Evolutionary conservation across 2,113 vertebrate species (phyloP).

Genomic region (Daubentonia madagascariensis): DNA sequence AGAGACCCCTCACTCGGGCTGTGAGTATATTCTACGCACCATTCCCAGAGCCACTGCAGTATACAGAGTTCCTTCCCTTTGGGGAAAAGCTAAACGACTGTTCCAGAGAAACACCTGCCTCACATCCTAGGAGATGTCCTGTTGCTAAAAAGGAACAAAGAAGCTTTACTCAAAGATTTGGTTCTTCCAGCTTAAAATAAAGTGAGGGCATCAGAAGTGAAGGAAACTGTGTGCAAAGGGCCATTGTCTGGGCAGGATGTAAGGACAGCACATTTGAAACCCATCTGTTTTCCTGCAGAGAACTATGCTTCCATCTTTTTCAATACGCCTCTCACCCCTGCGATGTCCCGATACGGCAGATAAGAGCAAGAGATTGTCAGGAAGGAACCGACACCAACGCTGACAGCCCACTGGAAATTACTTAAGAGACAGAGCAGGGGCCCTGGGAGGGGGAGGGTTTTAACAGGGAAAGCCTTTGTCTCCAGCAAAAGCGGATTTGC

Average conservation of each 20-base stretch:
- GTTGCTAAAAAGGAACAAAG: slow-evolving; percentile 9
- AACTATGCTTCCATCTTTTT: background rate
- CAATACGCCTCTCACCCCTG: background rate
- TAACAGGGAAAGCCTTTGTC: background rate
- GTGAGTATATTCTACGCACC: background rate
- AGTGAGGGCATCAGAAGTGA: background rate
- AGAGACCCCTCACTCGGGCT: background rate
- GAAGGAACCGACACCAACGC: background rate
- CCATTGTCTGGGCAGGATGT: slow-evolving; percentile 28
- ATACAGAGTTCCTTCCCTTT: background rate
- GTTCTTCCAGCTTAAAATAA: slow-evolving; percentile 36
- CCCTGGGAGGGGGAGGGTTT: background rate
- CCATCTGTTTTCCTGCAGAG: background rate
- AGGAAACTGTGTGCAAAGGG: background rate
- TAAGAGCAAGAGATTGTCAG: background rate
- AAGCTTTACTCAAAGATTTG: slow-evolving; percentile 22
- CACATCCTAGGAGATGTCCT: background rate
- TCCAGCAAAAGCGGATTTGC: background rate
- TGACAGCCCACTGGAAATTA: background rate
- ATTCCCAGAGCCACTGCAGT: background rate
- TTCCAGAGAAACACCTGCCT: background rate
- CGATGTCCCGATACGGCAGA: background rate
- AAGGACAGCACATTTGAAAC: background rate
- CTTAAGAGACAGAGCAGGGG: background rate
- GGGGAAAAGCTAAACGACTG: background rate